Conservation (phyloP, 2,797 vertebrate species). For the Paedocypris micromegethes region DNA sequence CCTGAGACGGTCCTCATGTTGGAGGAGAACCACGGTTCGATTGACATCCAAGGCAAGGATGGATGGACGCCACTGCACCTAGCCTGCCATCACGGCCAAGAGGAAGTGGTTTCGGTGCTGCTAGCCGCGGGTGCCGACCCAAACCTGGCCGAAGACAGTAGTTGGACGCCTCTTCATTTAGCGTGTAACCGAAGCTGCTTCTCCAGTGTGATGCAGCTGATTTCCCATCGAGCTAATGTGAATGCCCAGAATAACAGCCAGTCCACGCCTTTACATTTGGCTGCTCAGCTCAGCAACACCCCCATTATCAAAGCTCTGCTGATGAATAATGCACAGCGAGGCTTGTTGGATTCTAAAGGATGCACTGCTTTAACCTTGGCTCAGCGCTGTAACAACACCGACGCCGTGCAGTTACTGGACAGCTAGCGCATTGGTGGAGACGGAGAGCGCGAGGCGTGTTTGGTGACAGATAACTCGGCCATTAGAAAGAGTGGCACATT, state of each 20-base stretch:
- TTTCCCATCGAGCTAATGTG: slow-evolving; percentile 67
- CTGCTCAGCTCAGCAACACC: slow-evolving; percentile 65
- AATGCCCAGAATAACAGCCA: slow-evolving; percentile 65
- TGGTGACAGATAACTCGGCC: slow-evolving; percentile 32
- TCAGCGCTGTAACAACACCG: slow-evolving; percentile 58
- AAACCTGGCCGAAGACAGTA: slow-evolving; percentile 61
- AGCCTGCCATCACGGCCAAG: slow-evolving; percentile 67
- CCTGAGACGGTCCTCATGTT: slow-evolving; percentile 68
- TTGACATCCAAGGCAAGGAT: slow-evolving; percentile 65
- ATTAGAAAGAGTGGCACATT: slow-evolving; percentile 25
- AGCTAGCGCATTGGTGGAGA: slow-evolving; percentile 17
- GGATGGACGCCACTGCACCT: slow-evolving; percentile 80
- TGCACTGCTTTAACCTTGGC: slow-evolving; percentile 72
- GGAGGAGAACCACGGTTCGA: slow-evolving; percentile 55
- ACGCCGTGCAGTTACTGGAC: slow-evolving; percentile 63
- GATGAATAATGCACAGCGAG: slow-evolving; percentile 64
- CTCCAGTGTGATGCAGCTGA: slow-evolving; percentile 66
- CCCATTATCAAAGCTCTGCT: slow-evolving; percentile 74
- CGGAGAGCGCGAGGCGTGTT: slow-evolving; percentile 11
- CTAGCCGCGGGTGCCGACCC: slow-evolving; percentile 69
- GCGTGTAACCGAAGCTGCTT: slow-evolving; percentile 69
- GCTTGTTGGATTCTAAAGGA: slow-evolving; percentile 61
- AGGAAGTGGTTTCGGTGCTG: slow-evolving; percentile 62
- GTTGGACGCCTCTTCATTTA: slow-evolving; percentile 79
- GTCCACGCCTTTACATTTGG: slow-evolving; percentile 75